Evolutionary conservation across 1,140 invertebrate genomes (phyloP).

Genomic region (Drusus annulatus): DNA sequence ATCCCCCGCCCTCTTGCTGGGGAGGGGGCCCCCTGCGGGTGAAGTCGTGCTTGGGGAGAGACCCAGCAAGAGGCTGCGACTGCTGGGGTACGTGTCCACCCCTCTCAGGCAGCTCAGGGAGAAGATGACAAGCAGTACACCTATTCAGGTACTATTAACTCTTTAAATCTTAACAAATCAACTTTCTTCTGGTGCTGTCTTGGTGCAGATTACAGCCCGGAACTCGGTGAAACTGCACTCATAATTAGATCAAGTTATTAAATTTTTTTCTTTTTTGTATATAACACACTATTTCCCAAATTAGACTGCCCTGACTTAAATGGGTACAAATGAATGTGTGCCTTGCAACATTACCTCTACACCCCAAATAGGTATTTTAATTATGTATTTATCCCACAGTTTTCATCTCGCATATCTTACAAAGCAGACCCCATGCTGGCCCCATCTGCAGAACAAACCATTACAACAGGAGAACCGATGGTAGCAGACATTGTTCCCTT

Average conservation of each 20-base stretch:
- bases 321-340: too few species aligned
- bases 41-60: background rate
- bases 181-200: too few species aligned
- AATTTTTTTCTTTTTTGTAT: too few species aligned
- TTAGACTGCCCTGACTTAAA: too few species aligned
- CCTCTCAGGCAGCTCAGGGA: slow-evolving; percentile 60
- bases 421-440: slow-evolving; percentile 63
- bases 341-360: too few species aligned
- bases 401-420: background rate
- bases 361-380: too few species aligned
- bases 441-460: slow-evolving; percentile 7
- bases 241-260: too few species aligned
- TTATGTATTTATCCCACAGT: too few species aligned
- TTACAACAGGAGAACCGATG: slow-evolving; percentile 38
- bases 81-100: slow-evolving; percentile 61
- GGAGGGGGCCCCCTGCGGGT: background rate
- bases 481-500: slow-evolving; percentile 29
- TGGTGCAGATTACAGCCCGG: too few species aligned
- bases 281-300: too few species aligned
- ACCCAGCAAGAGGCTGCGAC: slow-evolving; percentile 58
- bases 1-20: slow-evolving; percentile 38
- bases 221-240: too few species aligned
- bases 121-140: slow-evolving; percentile 53
- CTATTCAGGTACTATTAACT: slow-evolving; percentile 32
- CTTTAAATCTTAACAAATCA: too few species aligned